Percentiles rank a stretch among this genome's conserved stretches.
These are phyloP conservation scores for Taurulus bubalis DNA, from an alignment of 2,113 vertebrate species.

Conservation along the genomic window DNA sequence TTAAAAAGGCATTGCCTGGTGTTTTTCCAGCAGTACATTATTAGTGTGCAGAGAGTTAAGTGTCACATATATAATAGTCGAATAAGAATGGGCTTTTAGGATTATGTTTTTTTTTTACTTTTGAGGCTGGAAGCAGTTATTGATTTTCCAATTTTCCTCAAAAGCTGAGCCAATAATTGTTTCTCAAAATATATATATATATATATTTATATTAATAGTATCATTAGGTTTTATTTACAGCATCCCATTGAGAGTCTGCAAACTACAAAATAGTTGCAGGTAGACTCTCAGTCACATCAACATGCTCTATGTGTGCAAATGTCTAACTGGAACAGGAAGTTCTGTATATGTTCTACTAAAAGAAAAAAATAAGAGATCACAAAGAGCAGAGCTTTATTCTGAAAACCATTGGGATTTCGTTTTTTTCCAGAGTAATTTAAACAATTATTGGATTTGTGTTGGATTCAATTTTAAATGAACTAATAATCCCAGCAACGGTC, in stretches of 20 bases:
- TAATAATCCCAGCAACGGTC: too few species aligned
- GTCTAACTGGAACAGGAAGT: background rate
- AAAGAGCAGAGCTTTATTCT: too few species aligned
- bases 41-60: background rate
- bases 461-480: too few species aligned
- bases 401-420: background rate
- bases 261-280: background rate
- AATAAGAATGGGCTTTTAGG: background rate
- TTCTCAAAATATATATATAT: background rate
- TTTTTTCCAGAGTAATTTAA: background rate
- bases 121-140: background rate
- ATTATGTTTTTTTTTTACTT: background rate
- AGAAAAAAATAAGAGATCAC: background rate
- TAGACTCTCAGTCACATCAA: background rate
- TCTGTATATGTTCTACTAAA: background rate
- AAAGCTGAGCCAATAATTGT: background rate
- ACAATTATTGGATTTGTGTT: background rate
- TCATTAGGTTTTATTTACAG: background rate
- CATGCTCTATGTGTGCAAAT: background rate
- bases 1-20: slow-evolving; percentile 6
- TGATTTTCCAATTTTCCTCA: background rate
- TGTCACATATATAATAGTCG: background rate
- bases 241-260: background rate
- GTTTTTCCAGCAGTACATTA: slow-evolving; percentile 5
- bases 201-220: too few species aligned